Base-by-base conservation (phyloP, 1,140 invertebrate genomes). In the Halictus rubicundus region DNA sequence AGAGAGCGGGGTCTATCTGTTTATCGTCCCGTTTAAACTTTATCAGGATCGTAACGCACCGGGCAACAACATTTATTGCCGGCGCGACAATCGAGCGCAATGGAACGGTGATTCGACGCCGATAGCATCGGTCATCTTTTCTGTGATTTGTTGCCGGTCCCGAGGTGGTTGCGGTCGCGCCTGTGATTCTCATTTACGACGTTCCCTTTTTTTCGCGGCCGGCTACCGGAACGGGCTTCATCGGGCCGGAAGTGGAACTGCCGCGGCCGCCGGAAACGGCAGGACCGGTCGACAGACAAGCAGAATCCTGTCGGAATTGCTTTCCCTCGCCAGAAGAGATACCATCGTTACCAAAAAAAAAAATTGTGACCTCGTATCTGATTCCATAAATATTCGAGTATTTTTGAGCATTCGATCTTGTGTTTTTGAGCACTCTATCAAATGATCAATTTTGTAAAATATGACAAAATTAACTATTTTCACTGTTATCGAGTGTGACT, bases 61-160 rank as follows among this genome's bases (percentile, higher is more conserved):
- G 85, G 81, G 87, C 88, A 89, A 82, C 84, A 69, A 79, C 89
- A 84, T 91, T 91, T 91, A 91, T 90, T 90, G 87, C 86, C 76
- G 84, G 79, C 71, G 89, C 87, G 88, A 84, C 84, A 89, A 88
- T 89, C 81, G 86, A 85, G 76, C 57, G 79, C 85, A 88, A 89
- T 87, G 87, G 86, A 89, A 82, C 78, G 77, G 79, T 86, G 82
- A 90, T 88, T 76, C 69, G 79, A 73, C 49, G 82, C 60, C 88
- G 87, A 90, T 91, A 90, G 86, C 85, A 82, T 85, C 78, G 75
- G 49, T 73, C 65, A 79, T 82, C 79, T 77, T 81, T 75, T 78
- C 78, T 69, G 82, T 85, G 80, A 90, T 87, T 85, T 87, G 84
- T 88, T 83, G 81, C 79, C 61, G 14, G 80, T 42, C 46, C 59